Evolutionary conservation across 2,888 invertebrate genomes (phyloP).

Genomic region (Sarcophaga carnaria): DNA sequence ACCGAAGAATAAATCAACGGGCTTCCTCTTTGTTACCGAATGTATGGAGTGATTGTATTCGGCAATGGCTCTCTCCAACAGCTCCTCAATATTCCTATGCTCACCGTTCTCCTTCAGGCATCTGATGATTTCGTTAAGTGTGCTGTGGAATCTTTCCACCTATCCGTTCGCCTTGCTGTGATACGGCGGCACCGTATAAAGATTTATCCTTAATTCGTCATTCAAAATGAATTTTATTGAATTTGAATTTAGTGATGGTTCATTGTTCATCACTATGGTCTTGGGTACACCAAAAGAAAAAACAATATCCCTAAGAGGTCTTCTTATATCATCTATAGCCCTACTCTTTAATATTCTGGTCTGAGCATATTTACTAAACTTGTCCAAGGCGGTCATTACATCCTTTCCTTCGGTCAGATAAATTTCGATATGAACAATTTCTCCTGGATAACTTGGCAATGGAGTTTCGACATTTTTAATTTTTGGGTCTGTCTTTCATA

Average conservation of each 20-base stretch:
- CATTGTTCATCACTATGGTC: not conserved
- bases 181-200: not conserved
- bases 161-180: not conserved
- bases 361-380: constrained; percentile 61
- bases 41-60: constrained; percentile 2
- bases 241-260: not conserved
- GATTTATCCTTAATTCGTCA: not conserved
- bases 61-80: not conserved
- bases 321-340: constrained; percentile 57
- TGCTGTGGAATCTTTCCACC: not conserved
- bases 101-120: not conserved
- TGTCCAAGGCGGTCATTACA: constrained; percentile 56
- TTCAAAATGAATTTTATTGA: no score
- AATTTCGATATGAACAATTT: constrained; percentile 54
- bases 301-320: constrained; percentile 47
- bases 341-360: constrained; percentile 53
- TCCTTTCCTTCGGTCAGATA: constrained; percentile 26
- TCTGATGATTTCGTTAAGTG: not conserved
- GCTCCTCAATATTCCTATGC: not conserved
- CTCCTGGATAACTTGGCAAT: constrained; percentile 57
- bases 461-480: constrained; percentile 38
- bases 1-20: not conserved
- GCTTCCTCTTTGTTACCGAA: not conserved
- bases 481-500: constrained; percentile 49
- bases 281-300: no score